Percentiles rank a stretch among this genome's conserved stretches.
Conservation (phyloP, 2,888 invertebrate species). For the Tinea semifulvella region DNA sequence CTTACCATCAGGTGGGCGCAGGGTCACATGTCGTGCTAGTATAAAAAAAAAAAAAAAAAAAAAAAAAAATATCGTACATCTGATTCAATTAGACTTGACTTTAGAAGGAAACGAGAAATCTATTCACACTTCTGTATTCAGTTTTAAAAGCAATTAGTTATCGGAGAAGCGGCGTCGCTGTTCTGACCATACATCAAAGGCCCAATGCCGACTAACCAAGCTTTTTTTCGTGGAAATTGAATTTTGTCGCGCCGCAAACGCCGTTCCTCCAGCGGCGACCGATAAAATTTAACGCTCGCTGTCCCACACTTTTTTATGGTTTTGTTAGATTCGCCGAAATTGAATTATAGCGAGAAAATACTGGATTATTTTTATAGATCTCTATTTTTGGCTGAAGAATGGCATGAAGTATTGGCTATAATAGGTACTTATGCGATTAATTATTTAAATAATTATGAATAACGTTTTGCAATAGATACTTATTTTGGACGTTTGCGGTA, state of each 20-base stretch:
- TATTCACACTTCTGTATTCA: background rate
- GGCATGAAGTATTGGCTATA: no score
- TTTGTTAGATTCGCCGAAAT: slow-evolving; percentile 7
- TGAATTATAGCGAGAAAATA: slow-evolving; percentile 2
- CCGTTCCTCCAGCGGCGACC: slow-evolving; percentile 1
- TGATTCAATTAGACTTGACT: no score
- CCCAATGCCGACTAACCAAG: slow-evolving; percentile 24
- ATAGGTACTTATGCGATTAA: no score
- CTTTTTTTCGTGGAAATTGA: slow-evolving; percentile 26
- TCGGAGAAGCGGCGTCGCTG: slow-evolving; percentile 9
- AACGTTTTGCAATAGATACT: no score
- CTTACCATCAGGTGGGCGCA: no score
- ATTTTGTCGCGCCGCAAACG: slow-evolving; percentile 20
- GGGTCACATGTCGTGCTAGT: no score
- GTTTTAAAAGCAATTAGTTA: slow-evolving; percentile 13
- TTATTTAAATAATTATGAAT: no score
- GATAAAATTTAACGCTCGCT: slow-evolving; percentile 13
- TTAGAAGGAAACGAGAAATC: no score
- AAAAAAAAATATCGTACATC: no score
- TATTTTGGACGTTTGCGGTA: no score
- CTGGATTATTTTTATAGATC: background rate
- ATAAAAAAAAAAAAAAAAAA: no score
- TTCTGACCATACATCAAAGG: slow-evolving; percentile 27
- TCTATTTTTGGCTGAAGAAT: no score
- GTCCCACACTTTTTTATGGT: slow-evolving; percentile 10